Base-by-base conservation (phyloP, 2,888 invertebrate genomes). In the Amphipyra berbera region DNA sequence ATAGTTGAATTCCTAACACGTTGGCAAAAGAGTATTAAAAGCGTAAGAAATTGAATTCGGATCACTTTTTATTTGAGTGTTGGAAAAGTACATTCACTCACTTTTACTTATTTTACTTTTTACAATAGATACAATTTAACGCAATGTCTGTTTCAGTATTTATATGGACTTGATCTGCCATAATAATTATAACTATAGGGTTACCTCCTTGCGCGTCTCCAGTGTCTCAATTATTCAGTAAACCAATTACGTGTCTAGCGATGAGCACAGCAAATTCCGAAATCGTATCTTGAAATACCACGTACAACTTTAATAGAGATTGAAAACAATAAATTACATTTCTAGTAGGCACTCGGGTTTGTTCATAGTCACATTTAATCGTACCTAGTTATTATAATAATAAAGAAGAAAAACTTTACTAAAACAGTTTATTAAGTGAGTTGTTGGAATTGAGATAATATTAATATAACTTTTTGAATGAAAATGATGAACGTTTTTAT, bases 141-240 rank as follows among this genome's bases (percentile, higher is more conserved):
- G 37, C n/a, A 21, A n/a, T n/a, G 21, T 21, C 12, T 12, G 12
- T 37, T 37, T 48, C 10, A 21, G 12, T 21, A 21, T 38, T 38
- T 15, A 38, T 47, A 47, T 13, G 47, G 47, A 30, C 30, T 46
- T 7, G 37, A 37, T 37, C 4, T 37, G 2, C 7, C 6, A 38
- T 38, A 12, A 38, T 38, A n/a, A 12, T 12, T 38, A 12, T 38
- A 12, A 2, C 38, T n/a, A 21, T 21, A 38, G 1, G 10, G 4
- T 10, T 14, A 47, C 33, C 35, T 15, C 35, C 12, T 2, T 12
- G 7, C 6, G 6, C 2, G 14, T 54, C 33, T 49, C 9, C 12
- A 12, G 10, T 47, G 7, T 40, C 33, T 56, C 30, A 59, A 61
- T 63, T 53, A 63, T 73, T 68, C 44, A 65, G 30, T 50, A 45